A percentile compares a stretch with the other conserved stretches of the same genome.
These are phyloP conservation scores for Enteromius radiatus DNA, from an alignment of 2,797 vertebrate species.

Conservation along the genomic window DNA sequence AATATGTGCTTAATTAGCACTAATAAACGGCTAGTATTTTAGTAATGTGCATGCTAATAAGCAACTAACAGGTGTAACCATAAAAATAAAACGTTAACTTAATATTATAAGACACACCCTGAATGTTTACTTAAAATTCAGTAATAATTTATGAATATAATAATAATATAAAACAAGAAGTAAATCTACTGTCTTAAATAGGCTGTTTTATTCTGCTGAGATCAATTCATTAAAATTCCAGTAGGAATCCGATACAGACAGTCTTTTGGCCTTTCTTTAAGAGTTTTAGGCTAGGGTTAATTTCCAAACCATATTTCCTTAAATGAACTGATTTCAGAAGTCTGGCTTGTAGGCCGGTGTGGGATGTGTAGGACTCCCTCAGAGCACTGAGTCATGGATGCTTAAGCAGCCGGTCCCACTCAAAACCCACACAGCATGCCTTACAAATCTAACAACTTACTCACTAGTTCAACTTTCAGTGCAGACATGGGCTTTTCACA, in stretches of 20 bases:
- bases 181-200: not conserved
- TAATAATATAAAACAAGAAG: no score
- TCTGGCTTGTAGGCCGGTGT: constrained; percentile 54
- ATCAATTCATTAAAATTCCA: not conserved
- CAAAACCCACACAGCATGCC: constrained; percentile 55
- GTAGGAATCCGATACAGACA: not conserved
- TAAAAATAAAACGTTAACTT: no score
- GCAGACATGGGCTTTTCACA: constrained; percentile 21
- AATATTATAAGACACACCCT: not conserved
- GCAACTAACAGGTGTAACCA: no score
- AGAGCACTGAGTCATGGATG: constrained; percentile 56
- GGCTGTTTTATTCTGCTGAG: not conserved
- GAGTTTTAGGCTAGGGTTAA: constrained; percentile 18
- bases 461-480: constrained; percentile 47
- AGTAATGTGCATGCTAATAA: no score
- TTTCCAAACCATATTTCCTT: constrained; percentile 19
- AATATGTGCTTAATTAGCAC: no score
- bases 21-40: no score
- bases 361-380: constrained; percentile 57
- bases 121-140: not conserved
- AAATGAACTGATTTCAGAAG: constrained; percentile 16
- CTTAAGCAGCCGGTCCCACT: constrained; percentile 56
- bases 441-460: constrained; percentile 46
- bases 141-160: not conserved
- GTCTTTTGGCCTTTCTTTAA: not conserved